Evolutionary conservation across 1,140 invertebrate species (phyloP).

Genomic region (Calephelis virginiensis): DNA sequence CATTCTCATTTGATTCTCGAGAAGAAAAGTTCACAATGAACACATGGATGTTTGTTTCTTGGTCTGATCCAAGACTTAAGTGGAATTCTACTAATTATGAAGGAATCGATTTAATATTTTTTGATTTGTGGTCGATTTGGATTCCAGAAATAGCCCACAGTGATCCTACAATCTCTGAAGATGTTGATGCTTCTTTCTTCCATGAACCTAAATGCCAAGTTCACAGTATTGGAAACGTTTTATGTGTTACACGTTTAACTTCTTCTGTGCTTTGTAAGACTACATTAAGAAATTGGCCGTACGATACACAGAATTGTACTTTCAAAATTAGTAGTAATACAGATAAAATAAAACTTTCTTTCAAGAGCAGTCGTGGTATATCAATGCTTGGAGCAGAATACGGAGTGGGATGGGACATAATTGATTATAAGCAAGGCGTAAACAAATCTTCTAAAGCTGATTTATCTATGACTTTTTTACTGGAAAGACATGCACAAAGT

Average conservation of each 20-base stretch:
- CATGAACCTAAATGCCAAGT: slow-evolving; percentile 20
- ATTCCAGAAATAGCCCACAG: slow-evolving; percentile 26
- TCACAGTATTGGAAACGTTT: slow-evolving; percentile 11
- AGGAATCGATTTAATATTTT: slow-evolving; percentile 19
- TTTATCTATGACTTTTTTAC: slow-evolving; percentile 27
- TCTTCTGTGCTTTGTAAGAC: slow-evolving; percentile 26
- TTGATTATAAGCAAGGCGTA: slow-evolving; percentile 30
- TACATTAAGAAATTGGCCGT: slow-evolving; percentile 40
- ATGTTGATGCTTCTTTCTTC: not conserved
- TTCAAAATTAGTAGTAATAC: slow-evolving; percentile 27
- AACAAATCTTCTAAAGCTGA: slow-evolving; percentile 15
- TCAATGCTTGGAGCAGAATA: slow-evolving; percentile 33
- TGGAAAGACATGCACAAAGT: slow-evolving; percentile 38
- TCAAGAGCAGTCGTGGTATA: slow-evolving; percentile 19
- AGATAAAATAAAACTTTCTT: slow-evolving; percentile 25
- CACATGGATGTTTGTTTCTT: slow-evolving; percentile 29
- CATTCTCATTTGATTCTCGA: slow-evolving; percentile 10
- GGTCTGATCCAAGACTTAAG: slow-evolving; percentile 32
- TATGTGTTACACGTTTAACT: slow-evolving; percentile 17
- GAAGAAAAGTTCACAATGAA: slow-evolving; percentile 27
- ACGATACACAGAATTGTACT: slow-evolving; percentile 38
- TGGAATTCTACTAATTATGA: slow-evolving; percentile 37
- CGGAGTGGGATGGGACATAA: slow-evolving; percentile 38
- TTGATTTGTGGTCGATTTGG: slow-evolving; percentile 28
- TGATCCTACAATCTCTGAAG: slow-evolving; percentile 14